These are phyloP conservation scores for Sebastes umbrosus DNA, from an alignment of 2,797 vertebrate genomes.

Conservation along the genomic window DNA sequence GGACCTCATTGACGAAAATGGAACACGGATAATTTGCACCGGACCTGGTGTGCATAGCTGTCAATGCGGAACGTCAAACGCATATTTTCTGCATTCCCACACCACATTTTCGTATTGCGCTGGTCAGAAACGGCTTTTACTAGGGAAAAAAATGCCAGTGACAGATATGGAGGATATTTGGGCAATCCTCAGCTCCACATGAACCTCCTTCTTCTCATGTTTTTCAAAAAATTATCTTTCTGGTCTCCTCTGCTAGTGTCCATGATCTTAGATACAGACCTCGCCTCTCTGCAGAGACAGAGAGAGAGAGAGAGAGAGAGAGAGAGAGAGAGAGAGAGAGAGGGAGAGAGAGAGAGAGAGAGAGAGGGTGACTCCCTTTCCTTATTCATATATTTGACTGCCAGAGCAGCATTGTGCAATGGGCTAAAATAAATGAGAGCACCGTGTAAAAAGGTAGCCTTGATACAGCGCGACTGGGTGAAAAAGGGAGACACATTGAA, in stretches of 20 bases:
- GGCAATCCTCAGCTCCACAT: slow-evolving; percentile 43
- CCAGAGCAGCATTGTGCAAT: slow-evolving; percentile 70
- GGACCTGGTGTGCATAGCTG: too few species aligned
- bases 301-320: slow-evolving; percentile 12
- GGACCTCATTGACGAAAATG: too few species aligned
- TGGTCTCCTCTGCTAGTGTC: slow-evolving; percentile 51
- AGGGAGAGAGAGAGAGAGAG: slow-evolving; percentile 21
- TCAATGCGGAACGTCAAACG: too few species aligned
- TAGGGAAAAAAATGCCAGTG: background rate
- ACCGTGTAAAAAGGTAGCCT: slow-evolving; percentile 80
- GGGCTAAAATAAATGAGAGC: slow-evolving; percentile 79
- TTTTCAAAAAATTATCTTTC: slow-evolving; percentile 52
- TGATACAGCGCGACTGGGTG: slow-evolving; percentile 73
- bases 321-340: slow-evolving; percentile 5
- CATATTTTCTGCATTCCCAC: too few species aligned
- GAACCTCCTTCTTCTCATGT: slow-evolving; percentile 54
- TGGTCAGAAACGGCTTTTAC: background rate
- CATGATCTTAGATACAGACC: slow-evolving; percentile 70
- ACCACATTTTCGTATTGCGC: too few species aligned
- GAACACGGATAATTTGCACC: too few species aligned
- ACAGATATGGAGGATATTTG: slow-evolving; percentile 25
- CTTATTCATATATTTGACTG: slow-evolving; percentile 70
- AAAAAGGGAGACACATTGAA: slow-evolving; percentile 78
- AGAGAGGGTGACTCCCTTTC: slow-evolving; percentile 47
- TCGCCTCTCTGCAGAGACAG: slow-evolving; percentile 37